phyloP scores from a whole-genome alignment of 2,888 invertebrate species.

The Gibbula magus region DNA sequence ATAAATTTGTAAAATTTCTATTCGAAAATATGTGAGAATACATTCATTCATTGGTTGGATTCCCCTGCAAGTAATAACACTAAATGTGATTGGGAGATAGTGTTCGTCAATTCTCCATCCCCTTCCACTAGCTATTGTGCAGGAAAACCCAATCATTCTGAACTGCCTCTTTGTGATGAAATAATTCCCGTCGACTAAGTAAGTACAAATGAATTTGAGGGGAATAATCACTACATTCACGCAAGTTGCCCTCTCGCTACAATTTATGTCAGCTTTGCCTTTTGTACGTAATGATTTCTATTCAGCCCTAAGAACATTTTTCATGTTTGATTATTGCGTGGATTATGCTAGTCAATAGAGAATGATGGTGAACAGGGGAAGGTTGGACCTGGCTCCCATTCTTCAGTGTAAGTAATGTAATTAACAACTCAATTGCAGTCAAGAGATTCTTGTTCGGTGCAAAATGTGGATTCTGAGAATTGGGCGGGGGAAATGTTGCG shows the following conservation, averaged over 20 bases:
- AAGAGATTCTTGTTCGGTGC: neutral
- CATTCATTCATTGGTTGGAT: too few species aligned
- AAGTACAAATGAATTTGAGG: neutral
- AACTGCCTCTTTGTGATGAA: neutral
- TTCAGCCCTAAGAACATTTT: neutral
- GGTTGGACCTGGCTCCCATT: neutral
- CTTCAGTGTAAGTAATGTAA: neutral
- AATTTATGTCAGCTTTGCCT: neutral
- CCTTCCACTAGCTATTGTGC: neutral
- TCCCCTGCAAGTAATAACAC: neutral
- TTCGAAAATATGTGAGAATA: too few species aligned
- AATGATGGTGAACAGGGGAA: neutral
- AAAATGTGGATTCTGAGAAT: neutral
- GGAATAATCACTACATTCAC: neutral
- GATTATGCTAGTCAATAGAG: neutral
- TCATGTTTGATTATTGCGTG: slow-evolving; percentile 1
- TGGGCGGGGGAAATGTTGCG: neutral
- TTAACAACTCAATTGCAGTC: neutral
- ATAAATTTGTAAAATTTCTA: too few species aligned
- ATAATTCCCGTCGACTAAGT: neutral
- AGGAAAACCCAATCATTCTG: neutral
- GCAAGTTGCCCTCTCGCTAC: neutral
- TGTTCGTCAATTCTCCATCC: neutral
- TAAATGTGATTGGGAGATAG: neutral
- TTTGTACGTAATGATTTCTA: slow-evolving; percentile 1